Base-by-base conservation (phyloP, 2,113 vertebrate genomes). In the Esox niger region DNA sequence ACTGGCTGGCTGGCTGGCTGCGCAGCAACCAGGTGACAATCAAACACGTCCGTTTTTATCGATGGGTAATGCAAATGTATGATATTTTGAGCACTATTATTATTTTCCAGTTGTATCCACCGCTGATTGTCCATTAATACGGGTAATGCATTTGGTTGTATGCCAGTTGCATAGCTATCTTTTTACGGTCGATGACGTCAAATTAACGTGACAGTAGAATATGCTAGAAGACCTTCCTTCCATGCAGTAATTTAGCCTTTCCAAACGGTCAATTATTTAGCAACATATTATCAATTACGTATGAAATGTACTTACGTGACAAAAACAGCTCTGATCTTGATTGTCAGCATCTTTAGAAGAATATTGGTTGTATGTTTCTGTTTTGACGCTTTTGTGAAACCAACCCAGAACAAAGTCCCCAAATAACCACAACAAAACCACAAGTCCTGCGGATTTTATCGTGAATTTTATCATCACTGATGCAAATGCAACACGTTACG, bases 301-400 rank as follows among this genome's bases (percentile, higher is more conserved):
- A 4, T 6, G 1, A 10, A 26, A 2, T 57, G n/a, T 30, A 84
- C 90, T 87, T 69, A 91, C 90, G 0, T 92, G 90, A 66, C 91
- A 92, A 32, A 92, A 85, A 74, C 91, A 92, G 86, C 84, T 92
- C 64, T 90, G 91, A 58, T 91, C 90, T 56, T 25, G 73, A 27
- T 31, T 69, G 63, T 81, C 80, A 0, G 2, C 32, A 4, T 29
- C 38, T 55, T 32, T 67, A 15, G 38, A 43, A 57, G 52, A 64
- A 1, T 26, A 60, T 20, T 82, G 68, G 32, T 58, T 68, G 49
- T 84, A 79, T 9, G 75, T 80, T 32, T 64, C 58, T 2, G 73
- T 68, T 33, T 86, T 72, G 0, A 7, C 62, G 78, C 56, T 62
- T 67, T 82, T 73, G 30, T 86, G 79, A 75, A 91, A 90, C 89